These are phyloP conservation scores for Picathartes gymnocephalus DNA, from an alignment of 2,113 vertebrate species.

Conservation along the genomic window DNA sequence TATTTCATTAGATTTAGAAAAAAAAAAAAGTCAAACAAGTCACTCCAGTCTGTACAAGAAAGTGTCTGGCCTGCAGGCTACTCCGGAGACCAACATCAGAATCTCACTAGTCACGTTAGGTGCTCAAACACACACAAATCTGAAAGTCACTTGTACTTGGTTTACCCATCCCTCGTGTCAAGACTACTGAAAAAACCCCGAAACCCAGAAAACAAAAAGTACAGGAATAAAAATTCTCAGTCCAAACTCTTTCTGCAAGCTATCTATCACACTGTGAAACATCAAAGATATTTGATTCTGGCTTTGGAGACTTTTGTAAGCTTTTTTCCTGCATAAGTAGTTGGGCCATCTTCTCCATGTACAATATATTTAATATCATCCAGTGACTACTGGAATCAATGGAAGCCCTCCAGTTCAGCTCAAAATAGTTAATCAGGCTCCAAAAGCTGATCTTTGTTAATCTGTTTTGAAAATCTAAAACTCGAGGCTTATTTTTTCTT, in stretches of 20 bases:
- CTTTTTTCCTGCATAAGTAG: background rate
- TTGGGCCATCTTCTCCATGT: background rate
- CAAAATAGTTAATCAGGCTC: background rate
- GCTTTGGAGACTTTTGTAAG: background rate
- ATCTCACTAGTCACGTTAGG: background rate
- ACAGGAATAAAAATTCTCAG: background rate
- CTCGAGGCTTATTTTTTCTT: background rate
- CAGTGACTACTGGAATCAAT: background rate
- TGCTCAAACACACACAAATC: background rate
- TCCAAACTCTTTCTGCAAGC: background rate
- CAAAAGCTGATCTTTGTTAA: background rate
- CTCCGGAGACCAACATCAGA: background rate
- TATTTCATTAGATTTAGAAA: background rate
- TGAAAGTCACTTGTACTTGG: background rate
- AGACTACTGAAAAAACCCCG: background rate
- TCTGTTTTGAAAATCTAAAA: slow-evolving; percentile 3
- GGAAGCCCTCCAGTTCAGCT: background rate
- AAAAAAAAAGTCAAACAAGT: background rate
- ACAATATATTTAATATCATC: background rate
- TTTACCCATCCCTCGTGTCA: background rate
- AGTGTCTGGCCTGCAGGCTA: background rate
- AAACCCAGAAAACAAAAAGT: background rate
- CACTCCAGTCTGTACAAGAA: background rate
- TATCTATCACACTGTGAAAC: background rate
- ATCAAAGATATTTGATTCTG: background rate